Conservation (phyloP, 1,140 invertebrate species). For the Nasonia vitripennis region DNA sequence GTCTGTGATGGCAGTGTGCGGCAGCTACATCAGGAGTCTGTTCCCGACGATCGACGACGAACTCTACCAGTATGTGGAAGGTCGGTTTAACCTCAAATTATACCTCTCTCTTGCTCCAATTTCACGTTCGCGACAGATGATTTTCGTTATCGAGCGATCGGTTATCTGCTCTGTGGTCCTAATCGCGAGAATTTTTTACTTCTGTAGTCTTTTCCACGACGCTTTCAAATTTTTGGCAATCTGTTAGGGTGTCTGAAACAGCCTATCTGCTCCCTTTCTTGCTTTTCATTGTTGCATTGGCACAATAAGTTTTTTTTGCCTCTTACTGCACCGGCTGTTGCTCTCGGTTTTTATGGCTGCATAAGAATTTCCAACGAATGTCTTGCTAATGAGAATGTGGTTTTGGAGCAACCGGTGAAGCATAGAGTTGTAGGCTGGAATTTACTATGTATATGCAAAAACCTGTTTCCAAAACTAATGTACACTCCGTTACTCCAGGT, state of each 20-base stretch:
- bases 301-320: background rate
- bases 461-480: background rate
- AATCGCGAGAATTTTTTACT: background rate
- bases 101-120: constrained; percentile 28
- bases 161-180: too few species aligned
- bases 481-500: constrained; percentile 70
- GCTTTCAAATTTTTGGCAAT: constrained; percentile 11
- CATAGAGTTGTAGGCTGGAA: too few species aligned
- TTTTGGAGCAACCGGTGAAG: too few species aligned
- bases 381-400: too few species aligned
- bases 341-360: too few species aligned
- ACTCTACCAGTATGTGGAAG: constrained; percentile 91
- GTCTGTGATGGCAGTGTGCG: constrained; percentile 81
- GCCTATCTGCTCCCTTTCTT: background rate
- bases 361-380: too few species aligned
- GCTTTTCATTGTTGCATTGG: background rate
- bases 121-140: background rate
- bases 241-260: background rate
- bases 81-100: constrained; percentile 74
- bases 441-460: background rate
- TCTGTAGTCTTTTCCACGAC: background rate
- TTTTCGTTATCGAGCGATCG: background rate
- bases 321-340: too few species aligned
- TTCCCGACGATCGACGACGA: constrained; percentile 93
- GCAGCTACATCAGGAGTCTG: constrained; percentile 85